Conservation (phyloP, 2,797 vertebrate species). For the Sebastes cheni region DNA sequence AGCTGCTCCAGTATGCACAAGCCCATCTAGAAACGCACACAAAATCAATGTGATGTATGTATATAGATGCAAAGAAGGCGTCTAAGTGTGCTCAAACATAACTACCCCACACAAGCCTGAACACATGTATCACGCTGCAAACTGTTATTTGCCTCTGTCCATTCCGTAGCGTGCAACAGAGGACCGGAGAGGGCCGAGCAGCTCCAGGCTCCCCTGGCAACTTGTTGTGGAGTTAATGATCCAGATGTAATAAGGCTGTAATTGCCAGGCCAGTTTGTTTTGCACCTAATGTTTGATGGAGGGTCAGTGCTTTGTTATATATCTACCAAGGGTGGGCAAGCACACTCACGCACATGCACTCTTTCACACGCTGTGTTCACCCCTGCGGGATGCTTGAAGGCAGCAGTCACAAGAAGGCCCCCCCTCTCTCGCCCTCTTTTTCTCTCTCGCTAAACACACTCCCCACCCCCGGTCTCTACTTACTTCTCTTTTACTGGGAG, state of each 20-base stretch:
- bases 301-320: slow-evolving; percentile 74
- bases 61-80: slow-evolving; percentile 3
- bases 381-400: slow-evolving; percentile 26
- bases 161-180: slow-evolving; percentile 51
- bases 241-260: slow-evolving; percentile 77
- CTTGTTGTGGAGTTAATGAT: slow-evolving; percentile 79
- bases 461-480: not conserved
- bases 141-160: slow-evolving; percentile 46
- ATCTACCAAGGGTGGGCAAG: slow-evolving; percentile 64
- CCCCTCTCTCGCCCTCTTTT: not conserved
- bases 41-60: slow-evolving; percentile 2
- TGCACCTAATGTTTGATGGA: slow-evolving; percentile 73
- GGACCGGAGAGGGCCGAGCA: slow-evolving; percentile 46
- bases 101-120: slow-evolving; percentile 1
- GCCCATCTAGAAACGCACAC: not conserved
- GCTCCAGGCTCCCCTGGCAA: slow-evolving; percentile 63
- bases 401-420: slow-evolving; percentile 20
- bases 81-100: slow-evolving; percentile 4
- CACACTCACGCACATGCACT: slow-evolving; percentile 26
- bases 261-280: slow-evolving; percentile 76
- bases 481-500: slow-evolving; percentile 21
- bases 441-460: slow-evolving; percentile 2
- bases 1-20: not conserved
- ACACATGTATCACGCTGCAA: slow-evolving; percentile 18
- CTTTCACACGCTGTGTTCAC: slow-evolving; percentile 7